A percentile compares a stretch with the other conserved stretches of the same genome.
Conservation (phyloP, 2,888 invertebrate genomes). For the Pollenia angustigena region DNA sequence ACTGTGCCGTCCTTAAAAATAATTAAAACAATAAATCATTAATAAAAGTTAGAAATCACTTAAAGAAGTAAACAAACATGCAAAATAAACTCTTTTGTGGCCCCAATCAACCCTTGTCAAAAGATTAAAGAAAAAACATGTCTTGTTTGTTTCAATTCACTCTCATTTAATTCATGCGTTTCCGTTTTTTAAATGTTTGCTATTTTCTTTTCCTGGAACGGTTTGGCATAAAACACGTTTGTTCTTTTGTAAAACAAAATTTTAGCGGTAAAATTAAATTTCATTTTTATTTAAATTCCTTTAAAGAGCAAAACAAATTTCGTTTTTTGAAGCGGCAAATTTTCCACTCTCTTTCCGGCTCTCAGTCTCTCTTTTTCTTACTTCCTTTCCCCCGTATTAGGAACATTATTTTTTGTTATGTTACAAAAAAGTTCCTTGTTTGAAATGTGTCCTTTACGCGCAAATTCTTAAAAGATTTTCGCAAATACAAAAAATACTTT, state of each 20-base stretch:
- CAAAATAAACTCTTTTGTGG: neutral
- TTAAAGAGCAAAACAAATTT: slow-evolving; percentile 35
- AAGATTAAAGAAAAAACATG: neutral
- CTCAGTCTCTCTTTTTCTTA: slow-evolving; percentile 4
- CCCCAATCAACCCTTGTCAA: slow-evolving; percentile 20
- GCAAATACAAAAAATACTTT: slow-evolving; percentile 27
- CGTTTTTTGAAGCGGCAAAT: slow-evolving; percentile 63
- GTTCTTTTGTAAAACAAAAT: slow-evolving; percentile 10
- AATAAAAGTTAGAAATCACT: neutral
- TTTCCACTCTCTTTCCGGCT: slow-evolving; percentile 21
- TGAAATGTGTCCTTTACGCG: slow-evolving; percentile 59
- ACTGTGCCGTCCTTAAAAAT: slow-evolving; percentile 86
- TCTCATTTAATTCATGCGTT: slow-evolving; percentile 23
- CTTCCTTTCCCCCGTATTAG: slow-evolving; percentile 5
- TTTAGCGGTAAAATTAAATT: slow-evolving; percentile 26
- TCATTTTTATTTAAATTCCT: slow-evolving; percentile 39
- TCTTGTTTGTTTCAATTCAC: slow-evolving; percentile 55
- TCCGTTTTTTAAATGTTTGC: slow-evolving; percentile 33
- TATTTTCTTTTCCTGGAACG: slow-evolving; percentile 38
- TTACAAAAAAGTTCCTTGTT: slow-evolving; percentile 15
- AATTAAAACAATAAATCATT: slow-evolving; percentile 8
- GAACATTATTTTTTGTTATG: neutral
- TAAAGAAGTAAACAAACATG: slow-evolving; percentile 12
- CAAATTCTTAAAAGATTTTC: slow-evolving; percentile 62
- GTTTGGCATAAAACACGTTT: slow-evolving; percentile 17